Evolutionary conservation across 2,797 vertebrate species (phyloP), one percentile per base, ranked within the genome.

Genomic region (Pipistrellus pipistrellus): DNA sequence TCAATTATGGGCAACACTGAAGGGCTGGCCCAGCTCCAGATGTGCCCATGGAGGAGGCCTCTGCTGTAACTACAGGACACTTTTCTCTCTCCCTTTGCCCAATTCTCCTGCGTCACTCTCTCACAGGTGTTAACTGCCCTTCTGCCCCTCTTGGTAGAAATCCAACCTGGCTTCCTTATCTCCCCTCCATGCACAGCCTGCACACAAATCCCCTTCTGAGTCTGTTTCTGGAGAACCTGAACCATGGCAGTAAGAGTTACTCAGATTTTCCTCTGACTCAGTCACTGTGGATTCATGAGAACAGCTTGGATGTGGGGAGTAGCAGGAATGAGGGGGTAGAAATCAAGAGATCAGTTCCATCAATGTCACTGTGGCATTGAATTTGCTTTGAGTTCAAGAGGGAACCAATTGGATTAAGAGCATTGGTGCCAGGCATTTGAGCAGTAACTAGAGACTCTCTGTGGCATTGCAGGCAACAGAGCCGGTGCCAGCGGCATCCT

Each of bases 331-430:
- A 73, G 13, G n/a, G 14, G 62, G 13, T 32, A 64, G 71, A 86
- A 78, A 25, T n/a, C 83, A 51, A 80, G 66, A 64, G 27, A 76
- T 75, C 14, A 23, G 15, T 48, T 85, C 80, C n/a, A 27, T 9
- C 32, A 4, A 44, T 48, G 20, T 71, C 83, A 71, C 44, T 6
- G 6, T 82, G 30, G 13, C 41, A 35, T 10, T 72, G 48, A 46
- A 68, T 88, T 64, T 80, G 59, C 53, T 84, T 21, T 71, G 46
- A 59, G 32, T 59, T 71, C 85, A 78, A 66, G 64, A 75, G 88
- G 69, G 53, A 90, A 38, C 38, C 32, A 41, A 6, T 0, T 71
- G 23, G 53, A 59, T 84, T 64, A 46, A 18, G 5, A 92, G 18
- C 15, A 1, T 23, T 68, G 71, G 46, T 55, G 71, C 38, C 62